Conservation (phyloP, 2,113 vertebrate species). For the Cavia porcellus region DNA sequence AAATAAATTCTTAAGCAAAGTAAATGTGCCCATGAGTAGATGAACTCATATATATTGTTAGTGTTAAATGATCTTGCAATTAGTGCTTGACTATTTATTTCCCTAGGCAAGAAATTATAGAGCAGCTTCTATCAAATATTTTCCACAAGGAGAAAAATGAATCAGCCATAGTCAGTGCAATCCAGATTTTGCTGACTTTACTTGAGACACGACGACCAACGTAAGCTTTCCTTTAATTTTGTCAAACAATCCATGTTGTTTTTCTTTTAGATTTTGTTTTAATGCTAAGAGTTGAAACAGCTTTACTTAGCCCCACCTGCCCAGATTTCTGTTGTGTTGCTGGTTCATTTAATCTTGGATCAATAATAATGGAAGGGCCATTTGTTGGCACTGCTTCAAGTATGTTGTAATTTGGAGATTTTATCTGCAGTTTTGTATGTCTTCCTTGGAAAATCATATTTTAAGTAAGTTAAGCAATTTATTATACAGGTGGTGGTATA, state of each 20-base stretch:
- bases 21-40: accelerated
- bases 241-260: not conserved
- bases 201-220: constrained; percentile 98
- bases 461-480: not conserved
- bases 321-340: not conserved
- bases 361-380: not conserved
- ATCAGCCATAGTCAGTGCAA: constrained; percentile 98
- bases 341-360: not conserved
- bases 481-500: not conserved
- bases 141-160: constrained; percentile 98
- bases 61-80: not conserved
- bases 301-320: not conserved
- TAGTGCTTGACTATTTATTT: constrained; percentile 62
- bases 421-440: not conserved
- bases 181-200: constrained; percentile 97
- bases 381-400: not conserved
- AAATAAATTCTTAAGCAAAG: not conserved
- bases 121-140: constrained; percentile 96
- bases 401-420: not conserved
- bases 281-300: not conserved
- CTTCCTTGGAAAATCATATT: not conserved
- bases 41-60: not conserved
- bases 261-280: not conserved
- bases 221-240: constrained; percentile 87
- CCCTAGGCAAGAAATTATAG: constrained; percentile 96